Base-by-base conservation (phyloP, 2,113 vertebrate genomes). In the Rattus rattus region DNA sequence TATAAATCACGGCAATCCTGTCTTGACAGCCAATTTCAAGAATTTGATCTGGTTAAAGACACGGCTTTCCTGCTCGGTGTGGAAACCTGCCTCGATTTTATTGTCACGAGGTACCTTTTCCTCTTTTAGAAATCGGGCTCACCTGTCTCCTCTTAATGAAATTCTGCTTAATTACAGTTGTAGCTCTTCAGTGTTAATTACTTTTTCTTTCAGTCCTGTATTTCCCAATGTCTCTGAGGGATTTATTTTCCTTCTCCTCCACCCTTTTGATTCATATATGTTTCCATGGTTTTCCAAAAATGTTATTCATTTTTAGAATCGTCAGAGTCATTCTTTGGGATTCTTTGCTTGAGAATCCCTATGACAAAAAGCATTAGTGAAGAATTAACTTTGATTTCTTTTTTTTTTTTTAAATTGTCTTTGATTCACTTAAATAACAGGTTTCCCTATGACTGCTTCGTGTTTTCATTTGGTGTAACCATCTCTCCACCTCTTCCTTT, bases 41-140 rank as follows among this genome's bases (percentile, higher is more conserved):
- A 99, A 99, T 99, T 99, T 99, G 99, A 99, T 99, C 99, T 99
- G 99, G 99, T 99, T 99, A 99, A 99, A 99, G 99, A 99, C 99
- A 98, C 97, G 98, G 99, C 99, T 99, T 98, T 99, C 98, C 98
- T 96, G 97, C 98, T 98, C 97, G 85, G 43, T 98, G 76, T 98
- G 80, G 97, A 97, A 99, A 98, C 97, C 87, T 94, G 97, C 98
- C 98, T 97, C 98, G 97, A 70, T 98, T 98, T 98, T 98, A 97
- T 98, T 98, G 97, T 95, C 96, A 97, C 94, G 59, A 91, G 63
- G 97, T 96, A 94, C 97, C 98, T 98, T 98, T 98, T 98, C 98
- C 97, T 98, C 96, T 96, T 98, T 98, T 98, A 98, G 98, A 97
- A 98, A 96, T 97, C 93, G 76, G 89, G 96, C 98, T 99, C 97